Evolutionary conservation across 2,113 vertebrate species (phyloP).

Genomic region (Myiozetetes cayanensis): DNA sequence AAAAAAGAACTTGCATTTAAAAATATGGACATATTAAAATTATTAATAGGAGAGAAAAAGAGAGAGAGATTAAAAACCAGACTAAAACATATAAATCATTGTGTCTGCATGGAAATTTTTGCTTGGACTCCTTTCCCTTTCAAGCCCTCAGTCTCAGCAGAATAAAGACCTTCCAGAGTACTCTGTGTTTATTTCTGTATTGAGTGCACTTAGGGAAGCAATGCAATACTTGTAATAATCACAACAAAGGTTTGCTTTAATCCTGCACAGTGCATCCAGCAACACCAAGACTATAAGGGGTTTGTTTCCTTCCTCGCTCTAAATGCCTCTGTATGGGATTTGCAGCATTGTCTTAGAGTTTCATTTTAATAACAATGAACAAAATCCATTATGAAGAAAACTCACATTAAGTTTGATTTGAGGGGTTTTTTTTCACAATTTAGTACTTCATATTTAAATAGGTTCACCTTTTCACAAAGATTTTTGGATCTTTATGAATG

Average conservation of each 20-base stretch:
- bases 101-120: background rate
- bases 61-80: fast-evolving
- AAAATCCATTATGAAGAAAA: background rate
- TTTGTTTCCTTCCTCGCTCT: background rate
- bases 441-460: background rate
- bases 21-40: background rate
- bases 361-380: background rate
- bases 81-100: background rate
- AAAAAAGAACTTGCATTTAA: background rate
- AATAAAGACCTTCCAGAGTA: background rate
- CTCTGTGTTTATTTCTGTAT: background rate
- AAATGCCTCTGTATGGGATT: background rate
- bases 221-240: background rate
- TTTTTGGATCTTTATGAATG: background rate
- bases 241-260: background rate
- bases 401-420: background rate
- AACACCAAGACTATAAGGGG: background rate
- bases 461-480: background rate
- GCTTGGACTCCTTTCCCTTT: background rate
- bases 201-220: background rate
- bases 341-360: background rate
- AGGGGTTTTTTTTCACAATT: background rate
- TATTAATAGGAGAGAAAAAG: background rate
- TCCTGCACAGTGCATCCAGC: background rate
- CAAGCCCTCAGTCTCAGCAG: background rate